Base-by-base conservation (phyloP, 1,140 invertebrate species). In the Heliconius nattereri region DNA sequence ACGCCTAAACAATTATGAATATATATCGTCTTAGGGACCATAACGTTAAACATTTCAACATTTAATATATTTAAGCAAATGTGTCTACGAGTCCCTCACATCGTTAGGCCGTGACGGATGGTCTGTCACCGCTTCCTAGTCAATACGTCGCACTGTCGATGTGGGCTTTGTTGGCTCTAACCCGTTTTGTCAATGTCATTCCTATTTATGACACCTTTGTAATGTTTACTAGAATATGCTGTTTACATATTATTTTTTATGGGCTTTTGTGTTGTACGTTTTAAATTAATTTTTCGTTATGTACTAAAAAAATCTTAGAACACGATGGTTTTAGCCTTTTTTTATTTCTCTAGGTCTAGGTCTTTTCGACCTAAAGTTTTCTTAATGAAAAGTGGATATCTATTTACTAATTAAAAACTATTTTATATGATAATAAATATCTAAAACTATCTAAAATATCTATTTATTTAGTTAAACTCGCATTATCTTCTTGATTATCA, bases 111-210 rank as follows among this genome's bases (percentile, higher is more conserved):
- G 71, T 76, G 75, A 76, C 66, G 40, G 13, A 76, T 76, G 40
- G 75, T 49, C 60, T 76, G 60, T 37, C 75, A 66, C 66, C 60
- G 66, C 60, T 76, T 71, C 75, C 60, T 49, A 70, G 75, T 76
- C 75, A 76, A 76, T 49, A 76, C 40, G 60, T 23, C 60, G 75
- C 11, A 13, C n/a, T 8, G 60, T 45, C 40, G 75, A 76, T 66
- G 66, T 52, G 35, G 66, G 60, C 60, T 76, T 76, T 76, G 75
- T 76, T 76, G 75, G 60, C 71, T 72, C 60, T 72, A 35, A 72
- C 71, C 32, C 23, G 8, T 76, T 76, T 76, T 76, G 66, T 76
- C 75, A 40, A 26, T 52, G 75, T 49, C 75, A 71, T 37, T 20
- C 23, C 40, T 60, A 76, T 76, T 49, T 76, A 76, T 66, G 66